Conservation (phyloP, 2,113 vertebrate species). For the Suricata suricatta region DNA sequence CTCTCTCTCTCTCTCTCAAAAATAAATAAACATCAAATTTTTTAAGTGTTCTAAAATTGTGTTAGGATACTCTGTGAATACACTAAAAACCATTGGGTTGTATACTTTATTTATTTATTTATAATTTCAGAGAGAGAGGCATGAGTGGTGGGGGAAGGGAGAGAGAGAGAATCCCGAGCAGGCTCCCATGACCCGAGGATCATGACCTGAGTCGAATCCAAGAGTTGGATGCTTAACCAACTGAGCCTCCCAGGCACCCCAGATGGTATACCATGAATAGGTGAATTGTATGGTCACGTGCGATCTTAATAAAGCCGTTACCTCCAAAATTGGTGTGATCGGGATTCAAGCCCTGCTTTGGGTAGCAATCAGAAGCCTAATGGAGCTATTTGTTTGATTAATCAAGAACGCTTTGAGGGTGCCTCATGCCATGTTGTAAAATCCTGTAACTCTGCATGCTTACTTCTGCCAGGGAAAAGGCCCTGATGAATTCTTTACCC, state of each 20-base stretch:
- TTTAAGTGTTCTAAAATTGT: background rate
- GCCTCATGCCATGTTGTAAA: background rate
- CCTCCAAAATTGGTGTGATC: background rate
- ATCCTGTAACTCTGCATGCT: background rate
- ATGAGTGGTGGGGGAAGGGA: no score
- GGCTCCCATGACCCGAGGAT: no score
- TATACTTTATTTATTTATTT: no score
- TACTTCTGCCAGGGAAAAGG: background rate
- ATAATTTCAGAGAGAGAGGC: no score
- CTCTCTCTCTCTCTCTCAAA: no score
- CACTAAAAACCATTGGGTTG: background rate
- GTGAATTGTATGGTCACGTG: background rate
- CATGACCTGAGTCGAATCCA: no score
- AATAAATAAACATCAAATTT: no score
- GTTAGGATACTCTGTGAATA: background rate
- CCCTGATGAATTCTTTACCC: background rate
- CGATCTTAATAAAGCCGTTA: background rate
- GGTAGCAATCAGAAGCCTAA: background rate
- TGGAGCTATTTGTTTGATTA: background rate
- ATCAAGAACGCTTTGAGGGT: background rate
- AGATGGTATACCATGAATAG: background rate
- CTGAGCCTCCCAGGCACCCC: no score
- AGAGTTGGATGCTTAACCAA: no score
- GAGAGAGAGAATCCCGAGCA: no score
- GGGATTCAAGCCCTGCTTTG: background rate